Conservation (phyloP, 2,113 vertebrate species). For the Manacus vitellinus region DNA sequence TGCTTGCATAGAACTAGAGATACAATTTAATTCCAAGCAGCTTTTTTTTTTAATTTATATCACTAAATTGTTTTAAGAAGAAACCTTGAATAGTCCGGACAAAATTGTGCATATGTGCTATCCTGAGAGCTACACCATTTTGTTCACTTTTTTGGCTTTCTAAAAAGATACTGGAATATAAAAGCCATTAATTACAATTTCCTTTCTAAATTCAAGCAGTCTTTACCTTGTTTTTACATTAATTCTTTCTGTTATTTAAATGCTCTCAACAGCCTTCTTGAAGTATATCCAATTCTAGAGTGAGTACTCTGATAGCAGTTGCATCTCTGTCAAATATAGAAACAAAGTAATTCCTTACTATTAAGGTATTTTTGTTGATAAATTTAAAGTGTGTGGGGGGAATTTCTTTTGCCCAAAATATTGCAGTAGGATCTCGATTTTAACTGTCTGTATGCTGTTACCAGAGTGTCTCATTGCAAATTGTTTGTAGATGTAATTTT, state of each 20-base stretch:
- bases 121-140: not conserved
- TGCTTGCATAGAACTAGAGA: not conserved
- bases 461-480: not conserved
- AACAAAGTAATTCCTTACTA: not conserved
- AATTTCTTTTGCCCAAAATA: not conserved
- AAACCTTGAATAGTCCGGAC: not conserved
- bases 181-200: not conserved
- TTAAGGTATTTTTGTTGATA: not conserved
- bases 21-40: not conserved
- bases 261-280: not conserved
- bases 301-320: not conserved
- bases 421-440: not conserved
- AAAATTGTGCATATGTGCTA: not conserved
- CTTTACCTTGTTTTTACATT: not conserved
- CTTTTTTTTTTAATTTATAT: not conserved
- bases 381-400: not conserved
- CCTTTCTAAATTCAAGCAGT: not conserved
- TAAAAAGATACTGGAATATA: not conserved
- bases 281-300: not conserved
- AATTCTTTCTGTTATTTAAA: not conserved
- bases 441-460: not conserved
- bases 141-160: not conserved
- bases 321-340: not conserved
- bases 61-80: not conserved
- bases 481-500: not conserved